phyloP scores from a whole-genome alignment of 2,888 invertebrate species.

The Deladenus siricidicola region DNA sequence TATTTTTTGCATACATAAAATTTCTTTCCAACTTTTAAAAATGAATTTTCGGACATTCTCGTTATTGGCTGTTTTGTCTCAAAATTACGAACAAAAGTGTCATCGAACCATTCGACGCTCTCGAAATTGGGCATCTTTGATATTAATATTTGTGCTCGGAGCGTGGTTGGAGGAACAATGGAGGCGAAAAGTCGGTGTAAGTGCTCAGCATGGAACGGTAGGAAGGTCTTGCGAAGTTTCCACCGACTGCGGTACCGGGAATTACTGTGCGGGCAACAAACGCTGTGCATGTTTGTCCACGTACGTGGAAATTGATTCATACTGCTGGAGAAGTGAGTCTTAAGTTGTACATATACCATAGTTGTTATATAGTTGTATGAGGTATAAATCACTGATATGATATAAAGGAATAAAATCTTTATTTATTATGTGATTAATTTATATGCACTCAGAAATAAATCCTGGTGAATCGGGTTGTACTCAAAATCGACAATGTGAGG shows the following conservation, averaged over 20 bases:
- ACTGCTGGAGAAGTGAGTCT: conserved; percentile 52
- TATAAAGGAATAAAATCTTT: conserved; percentile 2
- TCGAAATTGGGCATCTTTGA: too few species aligned
- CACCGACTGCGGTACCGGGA: conserved; percentile 52
- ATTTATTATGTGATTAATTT: neutral
- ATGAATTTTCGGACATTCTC: too few species aligned
- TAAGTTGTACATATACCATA: neutral
- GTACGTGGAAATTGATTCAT: conserved; percentile 52
- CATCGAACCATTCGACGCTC: too few species aligned
- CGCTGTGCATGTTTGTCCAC: conserved; percentile 52
- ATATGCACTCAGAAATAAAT: conserved; percentile 44
- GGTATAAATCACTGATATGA: neutral
- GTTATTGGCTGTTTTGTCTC: too few species aligned
- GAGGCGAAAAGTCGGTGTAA: too few species aligned
- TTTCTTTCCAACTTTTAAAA: too few species aligned
- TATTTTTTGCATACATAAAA: too few species aligned
- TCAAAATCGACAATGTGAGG: conserved; percentile 51
- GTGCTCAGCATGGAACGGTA: conserved; percentile 49
- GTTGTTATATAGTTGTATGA: too few species aligned
- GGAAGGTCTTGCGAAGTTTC: conserved; percentile 48
- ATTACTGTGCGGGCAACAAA: conserved; percentile 53
- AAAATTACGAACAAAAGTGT: too few species aligned
- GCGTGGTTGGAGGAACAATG: too few species aligned
- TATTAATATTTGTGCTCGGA: too few species aligned
- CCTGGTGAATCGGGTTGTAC: conserved; percentile 53